Evolutionary conservation across 2,113 vertebrate genomes (phyloP).

Genomic region (Chroicocephalus ridibundus): DNA sequence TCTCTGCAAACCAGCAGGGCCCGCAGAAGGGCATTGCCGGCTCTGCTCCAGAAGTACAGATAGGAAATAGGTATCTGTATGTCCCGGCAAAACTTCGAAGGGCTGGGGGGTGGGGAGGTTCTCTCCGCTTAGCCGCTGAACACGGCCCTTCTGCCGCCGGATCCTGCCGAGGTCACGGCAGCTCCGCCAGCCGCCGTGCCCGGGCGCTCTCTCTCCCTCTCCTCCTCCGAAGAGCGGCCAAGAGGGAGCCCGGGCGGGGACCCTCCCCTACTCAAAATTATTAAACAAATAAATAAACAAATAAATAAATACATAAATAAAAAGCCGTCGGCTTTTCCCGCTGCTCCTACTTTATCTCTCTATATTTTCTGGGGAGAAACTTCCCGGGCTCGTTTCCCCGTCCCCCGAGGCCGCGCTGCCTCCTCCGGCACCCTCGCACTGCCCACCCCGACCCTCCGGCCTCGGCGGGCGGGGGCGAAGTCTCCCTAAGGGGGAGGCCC

Average conservation of each 20-base stretch:
- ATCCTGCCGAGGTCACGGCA: background rate
- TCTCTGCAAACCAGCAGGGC: background rate
- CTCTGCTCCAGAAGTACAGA: background rate
- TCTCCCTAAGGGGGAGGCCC: background rate
- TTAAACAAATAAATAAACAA: background rate
- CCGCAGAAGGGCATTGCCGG: background rate
- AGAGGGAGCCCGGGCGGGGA: background rate
- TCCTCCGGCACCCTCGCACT: background rate
- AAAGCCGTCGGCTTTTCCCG: background rate
- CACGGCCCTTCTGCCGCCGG: background rate
- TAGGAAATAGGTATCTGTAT: accelerated
- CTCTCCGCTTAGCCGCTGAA: background rate
- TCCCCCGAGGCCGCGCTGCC: background rate
- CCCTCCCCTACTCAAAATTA: background rate
- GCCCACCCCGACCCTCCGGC: background rate
- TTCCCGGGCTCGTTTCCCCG: background rate
- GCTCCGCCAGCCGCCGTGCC: background rate
- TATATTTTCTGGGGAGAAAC: background rate
- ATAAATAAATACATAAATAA: background rate
- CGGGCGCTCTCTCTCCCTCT: accelerated
- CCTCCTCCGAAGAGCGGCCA: background rate
- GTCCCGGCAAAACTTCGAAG: background rate
- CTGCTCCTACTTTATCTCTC: background rate
- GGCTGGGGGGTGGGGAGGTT: background rate
- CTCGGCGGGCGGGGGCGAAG: background rate